phyloP scores from a whole-genome alignment of 2,113 vertebrate species.

The Diglossa brunneiventris region DNA sequence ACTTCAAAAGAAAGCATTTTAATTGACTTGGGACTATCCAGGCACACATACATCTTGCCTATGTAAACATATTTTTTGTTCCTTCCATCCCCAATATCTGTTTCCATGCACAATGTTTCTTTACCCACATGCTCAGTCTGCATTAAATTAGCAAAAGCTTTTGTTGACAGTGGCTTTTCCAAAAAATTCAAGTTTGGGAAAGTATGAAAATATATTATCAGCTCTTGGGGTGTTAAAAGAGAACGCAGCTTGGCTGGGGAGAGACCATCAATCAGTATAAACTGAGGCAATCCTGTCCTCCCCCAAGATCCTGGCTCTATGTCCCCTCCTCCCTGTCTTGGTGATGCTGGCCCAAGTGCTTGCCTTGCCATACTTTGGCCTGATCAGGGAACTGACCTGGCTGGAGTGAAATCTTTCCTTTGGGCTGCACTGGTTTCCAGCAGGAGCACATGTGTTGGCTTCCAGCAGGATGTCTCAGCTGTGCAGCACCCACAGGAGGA shows the following conservation, averaged over 20 bases:
- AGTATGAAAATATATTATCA: not conserved
- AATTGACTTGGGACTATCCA: not conserved
- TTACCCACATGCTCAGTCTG: not conserved
- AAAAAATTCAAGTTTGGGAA: not conserved
- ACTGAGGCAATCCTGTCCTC: not conserved
- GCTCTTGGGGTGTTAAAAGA: not conserved
- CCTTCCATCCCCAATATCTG: not conserved
- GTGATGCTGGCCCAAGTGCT: not conserved
- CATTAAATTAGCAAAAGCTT: not conserved
- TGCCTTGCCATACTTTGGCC: not conserved
- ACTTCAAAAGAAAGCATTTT: slow-evolving; percentile 12
- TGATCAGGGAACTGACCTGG: not conserved
- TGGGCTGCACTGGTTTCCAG: not conserved
- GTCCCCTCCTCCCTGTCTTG: fast-evolving
- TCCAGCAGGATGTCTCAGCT: not conserved
- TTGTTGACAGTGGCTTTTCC: not conserved
- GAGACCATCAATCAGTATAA: not conserved
- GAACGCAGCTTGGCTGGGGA: not conserved
- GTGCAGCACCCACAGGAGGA: fast-evolving
- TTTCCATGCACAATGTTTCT: not conserved
- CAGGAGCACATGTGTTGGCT: not conserved
- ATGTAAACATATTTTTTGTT: slow-evolving; percentile 7
- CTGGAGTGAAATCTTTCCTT: not conserved
- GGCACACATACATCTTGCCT: not conserved
- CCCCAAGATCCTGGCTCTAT: not conserved